Conservation (phyloP, 2,797 vertebrate genomes). For the Todus mexicanus region DNA sequence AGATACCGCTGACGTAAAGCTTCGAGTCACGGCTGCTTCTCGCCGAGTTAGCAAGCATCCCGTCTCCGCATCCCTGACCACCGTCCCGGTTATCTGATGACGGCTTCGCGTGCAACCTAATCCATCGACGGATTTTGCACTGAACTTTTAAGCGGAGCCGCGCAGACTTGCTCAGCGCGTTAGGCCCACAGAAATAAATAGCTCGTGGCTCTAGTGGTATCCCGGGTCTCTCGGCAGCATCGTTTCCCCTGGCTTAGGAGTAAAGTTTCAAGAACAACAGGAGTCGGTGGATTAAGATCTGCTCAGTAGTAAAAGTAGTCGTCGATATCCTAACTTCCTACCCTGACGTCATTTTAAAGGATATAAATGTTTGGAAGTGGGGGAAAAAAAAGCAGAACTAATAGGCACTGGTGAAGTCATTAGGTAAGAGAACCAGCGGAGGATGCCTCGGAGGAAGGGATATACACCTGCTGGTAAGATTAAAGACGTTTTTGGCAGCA, state of each 20-base stretch:
- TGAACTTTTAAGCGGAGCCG: conserved; percentile 9
- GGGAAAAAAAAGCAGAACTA: background rate
- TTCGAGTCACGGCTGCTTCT: background rate
- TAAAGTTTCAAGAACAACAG: conserved; percentile 20
- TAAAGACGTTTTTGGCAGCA: background rate
- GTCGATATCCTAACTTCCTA: background rate
- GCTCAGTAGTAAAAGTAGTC: background rate
- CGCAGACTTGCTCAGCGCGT: background rate
- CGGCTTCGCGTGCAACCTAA: background rate
- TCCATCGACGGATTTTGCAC: background rate
- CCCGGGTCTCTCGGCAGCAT: background rate
- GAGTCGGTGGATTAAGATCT: background rate
- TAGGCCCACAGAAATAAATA: conserved; percentile 28
- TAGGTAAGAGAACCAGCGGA: background rate
- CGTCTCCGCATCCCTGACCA: background rate
- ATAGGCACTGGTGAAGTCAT: background rate
- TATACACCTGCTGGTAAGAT: background rate
- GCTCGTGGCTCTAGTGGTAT: background rate
- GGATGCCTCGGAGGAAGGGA: background rate
- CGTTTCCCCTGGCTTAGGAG: conserved; percentile 16
- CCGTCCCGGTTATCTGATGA: background rate
- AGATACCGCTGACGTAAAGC: background rate
- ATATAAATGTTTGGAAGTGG: background rate
- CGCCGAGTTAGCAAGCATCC: background rate
- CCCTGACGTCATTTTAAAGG: background rate